Evolutionary conservation across 2,113 vertebrate genomes (phyloP).

Genomic region (Piprites chloris): DNA sequence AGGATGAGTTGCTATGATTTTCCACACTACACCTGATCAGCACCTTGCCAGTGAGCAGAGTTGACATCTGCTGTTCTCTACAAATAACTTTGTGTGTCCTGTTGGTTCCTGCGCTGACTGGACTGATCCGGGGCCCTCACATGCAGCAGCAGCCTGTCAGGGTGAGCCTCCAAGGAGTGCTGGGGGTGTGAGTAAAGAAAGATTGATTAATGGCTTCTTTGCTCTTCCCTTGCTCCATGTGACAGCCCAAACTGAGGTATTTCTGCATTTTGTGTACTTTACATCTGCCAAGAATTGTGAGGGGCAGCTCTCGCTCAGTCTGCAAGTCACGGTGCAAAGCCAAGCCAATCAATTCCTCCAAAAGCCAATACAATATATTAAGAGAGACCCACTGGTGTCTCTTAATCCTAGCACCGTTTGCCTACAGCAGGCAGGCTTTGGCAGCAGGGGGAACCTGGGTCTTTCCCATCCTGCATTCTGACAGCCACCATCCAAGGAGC

Average conservation of each 20-base stretch:
- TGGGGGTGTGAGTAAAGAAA: neutral
- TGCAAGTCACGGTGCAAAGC: neutral
- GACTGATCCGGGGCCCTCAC: neutral
- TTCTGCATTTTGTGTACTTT: neutral
- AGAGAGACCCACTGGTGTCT: neutral
- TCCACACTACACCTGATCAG: neutral
- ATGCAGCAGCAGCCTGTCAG: neutral
- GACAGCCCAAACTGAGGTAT: neutral
- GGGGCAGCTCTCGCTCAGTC: neutral
- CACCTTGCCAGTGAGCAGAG: neutral
- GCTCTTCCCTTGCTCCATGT: neutral
- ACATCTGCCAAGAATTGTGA: neutral
- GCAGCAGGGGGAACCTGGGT: accelerated
- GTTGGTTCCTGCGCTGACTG: neutral
- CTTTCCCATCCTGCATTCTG: accelerated
- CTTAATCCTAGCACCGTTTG: neutral
- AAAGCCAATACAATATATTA: neutral
- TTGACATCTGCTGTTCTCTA: neutral
- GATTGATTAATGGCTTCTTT: neutral
- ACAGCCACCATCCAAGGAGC: neutral
- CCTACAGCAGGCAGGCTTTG: too few relatives aligned
- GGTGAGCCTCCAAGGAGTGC: neutral
- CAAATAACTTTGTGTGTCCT: neutral
- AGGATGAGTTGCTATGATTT: neutral
- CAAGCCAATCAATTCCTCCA: neutral